These are phyloP conservation scores for Pristionchus fissidentatus DNA, from an alignment of 2,888 invertebrate genomes.

Conservation along the genomic window DNA sequence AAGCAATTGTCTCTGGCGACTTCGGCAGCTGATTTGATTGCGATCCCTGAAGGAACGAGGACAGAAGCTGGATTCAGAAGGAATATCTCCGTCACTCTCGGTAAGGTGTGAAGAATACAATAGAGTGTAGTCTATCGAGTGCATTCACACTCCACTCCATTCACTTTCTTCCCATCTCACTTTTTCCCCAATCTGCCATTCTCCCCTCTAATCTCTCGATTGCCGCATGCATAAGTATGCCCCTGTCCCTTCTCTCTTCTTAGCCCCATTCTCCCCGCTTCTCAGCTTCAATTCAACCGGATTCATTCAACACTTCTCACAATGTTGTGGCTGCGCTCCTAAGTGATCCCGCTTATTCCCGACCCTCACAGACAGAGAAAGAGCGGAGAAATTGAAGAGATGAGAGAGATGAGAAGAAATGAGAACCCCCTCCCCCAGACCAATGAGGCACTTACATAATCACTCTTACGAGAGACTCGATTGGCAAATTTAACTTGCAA, in stretches of 20 bases:
- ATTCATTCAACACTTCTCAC: constrained; percentile 44
- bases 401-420: background rate
- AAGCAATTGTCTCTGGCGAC: constrained; percentile 58
- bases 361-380: background rate
- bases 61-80: constrained; percentile 81
- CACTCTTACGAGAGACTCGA: background rate
- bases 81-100: constrained; percentile 82
- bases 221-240: background rate
- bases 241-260: constrained; percentile 1
- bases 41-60: constrained; percentile 82
- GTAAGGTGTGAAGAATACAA: constrained; percentile 50
- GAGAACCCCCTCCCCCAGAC: too few species aligned
- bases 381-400: background rate
- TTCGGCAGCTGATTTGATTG: constrained; percentile 63
- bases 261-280: too few species aligned
- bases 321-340: constrained; percentile 2
- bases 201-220: background rate
- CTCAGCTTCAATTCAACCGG: constrained; percentile 22
- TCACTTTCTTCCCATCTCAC: background rate
- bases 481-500: background rate
- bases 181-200: background rate
- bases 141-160: background rate
- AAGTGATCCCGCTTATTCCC: constrained; percentile 31
- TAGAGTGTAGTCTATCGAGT: background rate
- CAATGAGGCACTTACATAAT: background rate